Conservation (phyloP, 2,888 invertebrate genomes). For the Baccha elongata region DNA sequence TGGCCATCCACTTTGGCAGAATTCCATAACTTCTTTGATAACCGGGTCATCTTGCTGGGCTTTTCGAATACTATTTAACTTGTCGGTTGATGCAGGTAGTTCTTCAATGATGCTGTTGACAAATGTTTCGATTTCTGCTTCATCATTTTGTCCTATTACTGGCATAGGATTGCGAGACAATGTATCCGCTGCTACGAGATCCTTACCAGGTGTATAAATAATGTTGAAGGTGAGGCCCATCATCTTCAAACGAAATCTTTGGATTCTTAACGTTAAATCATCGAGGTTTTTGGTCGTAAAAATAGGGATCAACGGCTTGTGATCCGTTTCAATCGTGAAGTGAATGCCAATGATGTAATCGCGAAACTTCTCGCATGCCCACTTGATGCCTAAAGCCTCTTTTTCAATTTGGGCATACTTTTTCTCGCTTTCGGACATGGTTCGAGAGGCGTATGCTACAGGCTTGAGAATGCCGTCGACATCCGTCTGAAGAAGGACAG, state of each 20-base stretch:
- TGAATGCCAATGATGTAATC: not conserved
- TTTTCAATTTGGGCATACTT: not conserved
- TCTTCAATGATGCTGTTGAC: constrained; percentile 39
- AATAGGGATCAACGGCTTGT: no score
- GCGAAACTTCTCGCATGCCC: not conserved
- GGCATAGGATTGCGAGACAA: no score
- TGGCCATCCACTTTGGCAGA: constrained; percentile 1
- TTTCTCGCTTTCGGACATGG: not conserved
- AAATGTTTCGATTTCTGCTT: constrained; percentile 26
- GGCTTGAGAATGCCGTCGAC: no score
- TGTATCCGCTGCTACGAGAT: no score
- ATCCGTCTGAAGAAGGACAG: not conserved
- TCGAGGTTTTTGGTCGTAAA: no score
- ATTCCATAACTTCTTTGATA: not conserved
- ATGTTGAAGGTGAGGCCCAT: no score
- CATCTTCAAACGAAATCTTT: no score
- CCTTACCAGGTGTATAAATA: no score
- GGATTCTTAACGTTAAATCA: no score
- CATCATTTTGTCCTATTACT: no score
- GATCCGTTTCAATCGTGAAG: no score
- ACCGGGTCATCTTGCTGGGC: constrained; percentile 16
- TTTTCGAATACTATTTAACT: constrained; percentile 16
- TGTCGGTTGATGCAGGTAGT: constrained; percentile 31
- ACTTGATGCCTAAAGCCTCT: not conserved
- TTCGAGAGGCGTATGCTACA: not conserved